These are phyloP conservation scores for Ptychochromis oligacanthus DNA, from an alignment of 2,113 vertebrate genomes.

Conservation along the genomic window DNA sequence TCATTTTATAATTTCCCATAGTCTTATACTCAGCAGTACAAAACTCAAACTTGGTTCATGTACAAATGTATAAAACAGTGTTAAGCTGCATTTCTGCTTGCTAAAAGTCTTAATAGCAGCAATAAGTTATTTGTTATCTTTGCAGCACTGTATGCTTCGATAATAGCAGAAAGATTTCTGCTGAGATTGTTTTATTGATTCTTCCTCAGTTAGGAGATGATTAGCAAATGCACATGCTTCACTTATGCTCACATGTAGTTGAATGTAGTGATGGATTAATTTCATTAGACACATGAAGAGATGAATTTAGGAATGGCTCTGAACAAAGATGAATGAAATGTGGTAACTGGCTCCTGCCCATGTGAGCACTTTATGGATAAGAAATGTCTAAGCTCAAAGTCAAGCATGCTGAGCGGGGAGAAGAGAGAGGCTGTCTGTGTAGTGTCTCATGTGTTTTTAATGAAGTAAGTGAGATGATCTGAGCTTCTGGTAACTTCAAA, in stretches of 20 bases:
- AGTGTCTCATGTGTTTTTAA: constrained; percentile 74
- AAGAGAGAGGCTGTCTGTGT: constrained; percentile 33
- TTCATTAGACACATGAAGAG: constrained; percentile 15
- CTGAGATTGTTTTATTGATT: constrained; percentile 31
- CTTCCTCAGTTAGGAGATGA: neutral
- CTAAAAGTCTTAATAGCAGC: neutral
- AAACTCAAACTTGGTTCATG: neutral
- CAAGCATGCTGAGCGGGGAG: neutral
- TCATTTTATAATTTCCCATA: neutral
- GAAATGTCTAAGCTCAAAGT: constrained; percentile 36
- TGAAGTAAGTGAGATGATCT: constrained; percentile 70
- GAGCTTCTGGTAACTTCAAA: constrained; percentile 68
- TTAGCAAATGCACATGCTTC: neutral
- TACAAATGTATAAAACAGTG: neutral
- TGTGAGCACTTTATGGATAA: constrained; percentile 52
- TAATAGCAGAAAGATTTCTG: neutral
- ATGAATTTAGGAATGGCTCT: constrained; percentile 15
- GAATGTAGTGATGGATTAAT: constrained; percentile 41
- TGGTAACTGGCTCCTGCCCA: constrained; percentile 31
- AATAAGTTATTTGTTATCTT: neutral
- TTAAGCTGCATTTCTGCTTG: neutral
- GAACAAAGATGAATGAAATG: constrained; percentile 44
- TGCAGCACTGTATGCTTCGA: neutral
- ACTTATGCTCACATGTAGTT: neutral
- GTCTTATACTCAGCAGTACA: neutral